Conservation (phyloP, 1,140 invertebrate genomes). For the Conus ventricosus region DNA sequence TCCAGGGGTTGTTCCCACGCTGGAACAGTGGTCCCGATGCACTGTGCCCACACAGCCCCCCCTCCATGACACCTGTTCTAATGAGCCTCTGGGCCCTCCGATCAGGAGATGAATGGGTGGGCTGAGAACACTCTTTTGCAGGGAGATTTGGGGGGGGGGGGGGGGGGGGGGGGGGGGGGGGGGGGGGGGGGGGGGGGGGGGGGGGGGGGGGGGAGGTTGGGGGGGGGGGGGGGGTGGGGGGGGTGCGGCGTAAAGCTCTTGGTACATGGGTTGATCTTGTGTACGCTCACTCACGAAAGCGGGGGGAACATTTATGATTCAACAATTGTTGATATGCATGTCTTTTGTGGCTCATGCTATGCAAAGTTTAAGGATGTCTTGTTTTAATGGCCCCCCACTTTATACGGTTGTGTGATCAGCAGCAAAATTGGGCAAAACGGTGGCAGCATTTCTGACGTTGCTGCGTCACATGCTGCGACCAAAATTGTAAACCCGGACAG, state of each 20-base stretch:
- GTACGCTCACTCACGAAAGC: not conserved
- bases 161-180: slow-evolving; percentile 55
- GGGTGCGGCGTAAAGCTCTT: not conserved
- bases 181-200: not conserved
- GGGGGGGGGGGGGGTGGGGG: not conserved
- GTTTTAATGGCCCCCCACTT: too few relatives aligned
- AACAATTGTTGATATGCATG: too few relatives aligned
- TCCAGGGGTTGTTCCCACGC: slow-evolving; percentile 79
- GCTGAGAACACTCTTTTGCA: slow-evolving; percentile 78
- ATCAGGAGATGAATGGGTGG: slow-evolving; percentile 77
- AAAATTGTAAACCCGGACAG: slow-evolving; percentile 80
- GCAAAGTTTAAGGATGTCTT: too few relatives aligned
- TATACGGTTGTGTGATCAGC: slow-evolving; percentile 68
- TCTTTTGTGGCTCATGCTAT: too few relatives aligned
- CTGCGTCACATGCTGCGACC: slow-evolving; percentile 78
- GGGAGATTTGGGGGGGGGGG: too few relatives aligned
- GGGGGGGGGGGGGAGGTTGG: not conserved
- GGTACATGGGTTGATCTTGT: not conserved
- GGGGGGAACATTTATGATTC: too few relatives aligned
- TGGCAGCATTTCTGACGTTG: slow-evolving; percentile 80
- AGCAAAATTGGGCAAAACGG: slow-evolving; percentile 79
- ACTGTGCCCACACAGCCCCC: slow-evolving; percentile 40
- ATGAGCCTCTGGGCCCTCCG: not conserved
- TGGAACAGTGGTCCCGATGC: slow-evolving; percentile 75
- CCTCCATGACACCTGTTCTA: slow-evolving; percentile 5